Evolutionary conservation across 2,888 invertebrate genomes (phyloP).

Genomic region (Elmis aenea): DNA sequence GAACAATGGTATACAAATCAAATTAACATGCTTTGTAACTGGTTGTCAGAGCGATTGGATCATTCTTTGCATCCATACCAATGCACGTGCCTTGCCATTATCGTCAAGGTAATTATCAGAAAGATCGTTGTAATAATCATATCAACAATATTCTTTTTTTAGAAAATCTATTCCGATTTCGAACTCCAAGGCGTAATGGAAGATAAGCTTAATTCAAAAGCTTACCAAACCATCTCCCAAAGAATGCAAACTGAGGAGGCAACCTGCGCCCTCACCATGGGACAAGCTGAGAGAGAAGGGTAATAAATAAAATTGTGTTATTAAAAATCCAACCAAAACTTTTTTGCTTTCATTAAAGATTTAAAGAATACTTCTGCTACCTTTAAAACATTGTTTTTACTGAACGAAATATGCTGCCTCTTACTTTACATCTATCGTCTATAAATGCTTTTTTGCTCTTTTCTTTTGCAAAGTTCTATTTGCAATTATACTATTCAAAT

Average conservation of each 20-base stretch:
- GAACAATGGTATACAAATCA: slow-evolving; percentile 82
- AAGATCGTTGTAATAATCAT: background rate
- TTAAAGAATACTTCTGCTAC: slow-evolving; percentile 33
- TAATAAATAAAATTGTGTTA: no score
- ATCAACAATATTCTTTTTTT: slow-evolving; percentile 33
- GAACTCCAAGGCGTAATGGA: slow-evolving; percentile 98
- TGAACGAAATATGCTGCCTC: background rate
- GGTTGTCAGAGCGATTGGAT: slow-evolving; percentile 89
- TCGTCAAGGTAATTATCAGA: slow-evolving; percentile 73
- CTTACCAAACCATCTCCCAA: slow-evolving; percentile 86
- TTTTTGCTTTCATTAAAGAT: slow-evolving; percentile 22
- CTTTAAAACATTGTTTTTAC: slow-evolving; percentile 23
- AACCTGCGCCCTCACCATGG: slow-evolving; percentile 81
- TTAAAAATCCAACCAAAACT: slow-evolving; percentile 1
- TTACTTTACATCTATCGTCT: slow-evolving; percentile 4
- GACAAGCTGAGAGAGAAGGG: slow-evolving; percentile 60
- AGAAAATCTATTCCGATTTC: slow-evolving; percentile 99
- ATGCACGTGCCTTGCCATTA: slow-evolving; percentile 93
- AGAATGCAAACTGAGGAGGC: slow-evolving; percentile 97
- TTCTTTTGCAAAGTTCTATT: no score
- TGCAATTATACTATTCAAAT: no score
- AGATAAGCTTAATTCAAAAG: slow-evolving; percentile 92
- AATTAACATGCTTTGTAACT: slow-evolving; percentile 87
- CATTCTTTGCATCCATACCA: slow-evolving; percentile 95
- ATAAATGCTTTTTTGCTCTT: slow-evolving; percentile 5